phyloP scores from a whole-genome alignment of 2,888 invertebrate genomes.

The Platycnemis pennipes region DNA sequence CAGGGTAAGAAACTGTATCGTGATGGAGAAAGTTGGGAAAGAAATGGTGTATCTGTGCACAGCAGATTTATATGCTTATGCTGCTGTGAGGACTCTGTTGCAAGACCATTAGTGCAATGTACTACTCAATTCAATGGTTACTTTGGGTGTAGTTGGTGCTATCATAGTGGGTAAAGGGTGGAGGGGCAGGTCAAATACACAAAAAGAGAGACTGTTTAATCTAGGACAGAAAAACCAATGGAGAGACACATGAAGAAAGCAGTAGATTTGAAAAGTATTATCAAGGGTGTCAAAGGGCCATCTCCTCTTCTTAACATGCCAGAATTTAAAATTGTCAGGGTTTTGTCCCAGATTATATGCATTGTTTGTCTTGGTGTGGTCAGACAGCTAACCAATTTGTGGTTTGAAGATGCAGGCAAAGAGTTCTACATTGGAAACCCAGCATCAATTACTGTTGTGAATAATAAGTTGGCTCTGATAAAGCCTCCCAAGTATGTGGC shows the following conservation, averaged over 20 bases:
- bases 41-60: too few species aligned
- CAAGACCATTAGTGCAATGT: too few species aligned
- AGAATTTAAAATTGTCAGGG: conserved; percentile 18
- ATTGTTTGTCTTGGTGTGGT: not conserved
- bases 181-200: too few species aligned
- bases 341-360: conserved; percentile 30
- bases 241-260: conserved; percentile 17
- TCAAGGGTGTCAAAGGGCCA: conserved; percentile 24
- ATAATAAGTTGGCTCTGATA: not conserved
- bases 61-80: too few species aligned
- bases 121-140: too few species aligned
- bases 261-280: not conserved
- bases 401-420: not conserved
- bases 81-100: too few species aligned
- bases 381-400: not conserved
- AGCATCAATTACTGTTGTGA: not conserved
- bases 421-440: not conserved
- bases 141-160: too few species aligned
- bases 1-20: too few species aligned
- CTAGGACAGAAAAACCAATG: not conserved
- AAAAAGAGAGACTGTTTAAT: not conserved
- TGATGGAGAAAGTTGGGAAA: too few species aligned
- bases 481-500: not conserved
- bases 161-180: too few species aligned
- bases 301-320: conserved; percentile 11